Percentiles rank a stretch among this genome's conserved stretches.
Conservation (phyloP, 1,140 invertebrate genomes). For the Cotesia chilonis region DNA sequence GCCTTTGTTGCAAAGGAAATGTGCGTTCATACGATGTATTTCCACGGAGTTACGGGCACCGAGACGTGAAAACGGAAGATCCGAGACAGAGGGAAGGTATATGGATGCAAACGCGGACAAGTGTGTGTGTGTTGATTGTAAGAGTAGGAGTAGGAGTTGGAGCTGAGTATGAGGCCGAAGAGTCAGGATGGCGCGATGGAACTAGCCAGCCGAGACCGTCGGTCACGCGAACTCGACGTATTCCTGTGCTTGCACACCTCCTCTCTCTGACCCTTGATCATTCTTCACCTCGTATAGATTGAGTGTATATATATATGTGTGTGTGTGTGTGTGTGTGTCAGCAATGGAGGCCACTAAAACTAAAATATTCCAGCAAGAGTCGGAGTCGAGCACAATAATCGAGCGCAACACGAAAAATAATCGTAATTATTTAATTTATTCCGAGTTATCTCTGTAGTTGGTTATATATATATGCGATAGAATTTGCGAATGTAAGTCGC, state of each 20-base stretch:
- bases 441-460: not conserved
- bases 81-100: conserved; percentile 11
- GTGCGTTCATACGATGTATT: conserved; percentile 11
- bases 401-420: conserved; percentile 2
- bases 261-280: conserved; percentile 32
- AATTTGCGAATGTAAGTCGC: too few species aligned
- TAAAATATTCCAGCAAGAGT: too few species aligned
- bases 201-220: conserved; percentile 52
- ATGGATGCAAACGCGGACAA: conserved; percentile 38
- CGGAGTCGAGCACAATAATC: too few species aligned
- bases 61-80: conserved; percentile 35
- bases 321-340: conserved; percentile 4
- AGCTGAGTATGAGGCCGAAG: conserved; percentile 34
- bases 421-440: not conserved
- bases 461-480: too few species aligned
- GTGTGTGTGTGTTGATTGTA: not conserved
- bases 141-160: too few species aligned
- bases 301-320: not conserved
- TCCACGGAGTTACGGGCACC: conserved; percentile 28
- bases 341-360: conserved; percentile 7
- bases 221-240: conserved; percentile 52
- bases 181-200: conserved; percentile 49
- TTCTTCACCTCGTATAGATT: conserved; percentile 16
- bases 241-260: conserved; percentile 38
- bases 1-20: conserved; percentile 26